A percentile compares a stretch with the other conserved stretches of the same genome.
phyloP scores from a whole-genome alignment of 2,113 vertebrate genomes.

The Heterotilapia buettikoferi region DNA sequence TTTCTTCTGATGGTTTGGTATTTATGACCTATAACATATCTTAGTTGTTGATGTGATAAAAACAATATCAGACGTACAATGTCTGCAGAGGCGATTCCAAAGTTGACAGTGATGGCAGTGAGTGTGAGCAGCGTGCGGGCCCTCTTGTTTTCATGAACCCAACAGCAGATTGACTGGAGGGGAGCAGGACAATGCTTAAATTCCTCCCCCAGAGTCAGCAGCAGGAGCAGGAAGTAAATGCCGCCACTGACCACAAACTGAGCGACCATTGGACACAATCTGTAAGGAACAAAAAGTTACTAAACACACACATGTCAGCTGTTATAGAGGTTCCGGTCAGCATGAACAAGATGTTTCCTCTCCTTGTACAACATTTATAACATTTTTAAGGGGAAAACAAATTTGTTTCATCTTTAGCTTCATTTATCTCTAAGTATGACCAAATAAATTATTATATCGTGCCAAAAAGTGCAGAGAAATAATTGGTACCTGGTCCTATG shows the following conservation, averaged over 20 bases:
- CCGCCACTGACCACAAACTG: conserved; percentile 80
- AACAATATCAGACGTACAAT: not conserved
- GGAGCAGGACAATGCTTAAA: conserved; percentile 83
- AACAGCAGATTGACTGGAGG: conserved; percentile 87
- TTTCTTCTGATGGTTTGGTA: not conserved
- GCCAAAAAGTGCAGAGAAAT: not conserved
- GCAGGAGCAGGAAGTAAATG: conserved; percentile 79
- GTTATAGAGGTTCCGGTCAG: not conserved
- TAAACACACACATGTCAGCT: not conserved
- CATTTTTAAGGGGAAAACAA: not conserved
- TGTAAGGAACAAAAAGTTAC: not conserved
- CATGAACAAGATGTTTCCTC: not conserved
- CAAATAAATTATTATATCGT: not conserved
- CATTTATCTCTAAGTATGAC: not conserved
- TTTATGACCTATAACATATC: not conserved
- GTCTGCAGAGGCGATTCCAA: conserved; percentile 72
- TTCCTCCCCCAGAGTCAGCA: conserved; percentile 86
- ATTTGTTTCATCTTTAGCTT: not conserved
- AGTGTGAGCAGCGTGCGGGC: conserved; percentile 85
- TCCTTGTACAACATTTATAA: not conserved
- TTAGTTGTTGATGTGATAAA: not conserved
- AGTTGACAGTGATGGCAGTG: conserved; percentile 85
- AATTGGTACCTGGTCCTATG: not conserved
- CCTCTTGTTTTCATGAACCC: conserved; percentile 87
- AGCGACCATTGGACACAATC: conserved; percentile 25